Conservation (phyloP, 1,140 invertebrate genomes). For the Chrysomallon squamiferum region DNA sequence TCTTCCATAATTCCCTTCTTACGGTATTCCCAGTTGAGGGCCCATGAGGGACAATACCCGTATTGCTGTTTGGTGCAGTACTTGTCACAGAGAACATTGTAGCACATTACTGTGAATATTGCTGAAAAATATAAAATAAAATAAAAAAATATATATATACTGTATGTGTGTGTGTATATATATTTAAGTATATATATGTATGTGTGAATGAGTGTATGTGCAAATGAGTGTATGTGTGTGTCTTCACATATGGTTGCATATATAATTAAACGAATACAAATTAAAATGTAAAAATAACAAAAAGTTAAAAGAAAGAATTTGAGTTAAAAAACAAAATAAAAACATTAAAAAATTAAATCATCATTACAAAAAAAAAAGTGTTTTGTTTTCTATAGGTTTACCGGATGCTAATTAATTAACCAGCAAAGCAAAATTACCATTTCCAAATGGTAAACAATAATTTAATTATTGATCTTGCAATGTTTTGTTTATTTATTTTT, state of each 20-base stretch:
- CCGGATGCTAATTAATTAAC: too few relatives aligned
- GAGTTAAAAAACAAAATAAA: too few relatives aligned
- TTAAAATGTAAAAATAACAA: too few relatives aligned
- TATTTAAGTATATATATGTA: slow-evolving; percentile 10
- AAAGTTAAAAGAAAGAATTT: too few relatives aligned
- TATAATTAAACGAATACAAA: not conserved
- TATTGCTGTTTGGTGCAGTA: slow-evolving; percentile 94
- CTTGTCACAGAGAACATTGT: slow-evolving; percentile 99
- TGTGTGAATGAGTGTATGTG: not conserved
- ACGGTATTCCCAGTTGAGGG: slow-evolving; percentile 96
- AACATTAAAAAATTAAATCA: too few relatives aligned
- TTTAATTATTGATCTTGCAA: too few relatives aligned
- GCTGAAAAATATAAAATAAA: slow-evolving; percentile 67
- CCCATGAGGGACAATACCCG: slow-evolving; percentile 97
- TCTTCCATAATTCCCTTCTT: slow-evolving; percentile 98
- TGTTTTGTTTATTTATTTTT: too few relatives aligned
- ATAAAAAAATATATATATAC: not conserved
- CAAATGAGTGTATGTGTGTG: not conserved
- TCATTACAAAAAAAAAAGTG: too few relatives aligned
- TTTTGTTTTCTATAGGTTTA: too few relatives aligned
- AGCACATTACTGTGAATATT: slow-evolving; percentile 99
- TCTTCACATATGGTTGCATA: not conserved
- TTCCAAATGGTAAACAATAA: too few relatives aligned
- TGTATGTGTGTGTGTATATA: not conserved
- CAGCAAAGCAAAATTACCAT: too few relatives aligned